These are phyloP conservation scores for Macquaria ambigua DNA, from an alignment of 2,113 vertebrate species.

Conservation along the genomic window DNA sequence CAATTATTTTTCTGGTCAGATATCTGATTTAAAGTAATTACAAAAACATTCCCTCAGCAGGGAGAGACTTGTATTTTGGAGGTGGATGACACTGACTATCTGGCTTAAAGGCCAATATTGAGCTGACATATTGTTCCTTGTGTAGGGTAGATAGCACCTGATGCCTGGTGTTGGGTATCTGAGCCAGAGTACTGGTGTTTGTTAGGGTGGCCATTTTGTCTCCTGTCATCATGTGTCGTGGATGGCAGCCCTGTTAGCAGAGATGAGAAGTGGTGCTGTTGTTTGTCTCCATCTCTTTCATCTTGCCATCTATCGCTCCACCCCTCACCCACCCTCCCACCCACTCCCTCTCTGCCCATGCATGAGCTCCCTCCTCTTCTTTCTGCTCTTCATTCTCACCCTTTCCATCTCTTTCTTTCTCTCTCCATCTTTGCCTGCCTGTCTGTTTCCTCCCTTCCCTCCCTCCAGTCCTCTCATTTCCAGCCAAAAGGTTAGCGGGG, in stretches of 20 bases:
- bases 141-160: slow-evolving; percentile 15
- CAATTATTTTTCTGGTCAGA: not conserved
- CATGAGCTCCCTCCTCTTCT: slow-evolving; percentile 41
- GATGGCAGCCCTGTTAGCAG: slow-evolving; percentile 59
- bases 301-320: slow-evolving; percentile 69
- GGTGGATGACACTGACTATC: not conserved
- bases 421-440: slow-evolving; percentile 52
- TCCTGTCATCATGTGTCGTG: slow-evolving; percentile 69
- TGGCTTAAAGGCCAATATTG: not conserved
- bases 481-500: slow-evolving; percentile 80
- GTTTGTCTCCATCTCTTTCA: slow-evolving; percentile 75
- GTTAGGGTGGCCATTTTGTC: slow-evolving; percentile 81
- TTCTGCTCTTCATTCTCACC: slow-evolving; percentile 59
- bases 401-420: slow-evolving; percentile 48
- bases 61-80: not conserved
- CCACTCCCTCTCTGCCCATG: slow-evolving; percentile 51
- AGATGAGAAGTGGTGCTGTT: slow-evolving; percentile 67
- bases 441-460: slow-evolving; percentile 23
- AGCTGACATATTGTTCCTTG: not conserved
- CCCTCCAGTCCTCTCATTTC: slow-evolving; percentile 61
- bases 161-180: slow-evolving; percentile 45
- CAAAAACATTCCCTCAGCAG: not conserved
- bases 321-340: slow-evolving; percentile 48
- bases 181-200: slow-evolving; percentile 56
- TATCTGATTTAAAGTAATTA: not conserved